These are phyloP conservation scores for Mya arenaria DNA, from an alignment of 1,140 invertebrate genomes.

Conservation along the genomic window DNA sequence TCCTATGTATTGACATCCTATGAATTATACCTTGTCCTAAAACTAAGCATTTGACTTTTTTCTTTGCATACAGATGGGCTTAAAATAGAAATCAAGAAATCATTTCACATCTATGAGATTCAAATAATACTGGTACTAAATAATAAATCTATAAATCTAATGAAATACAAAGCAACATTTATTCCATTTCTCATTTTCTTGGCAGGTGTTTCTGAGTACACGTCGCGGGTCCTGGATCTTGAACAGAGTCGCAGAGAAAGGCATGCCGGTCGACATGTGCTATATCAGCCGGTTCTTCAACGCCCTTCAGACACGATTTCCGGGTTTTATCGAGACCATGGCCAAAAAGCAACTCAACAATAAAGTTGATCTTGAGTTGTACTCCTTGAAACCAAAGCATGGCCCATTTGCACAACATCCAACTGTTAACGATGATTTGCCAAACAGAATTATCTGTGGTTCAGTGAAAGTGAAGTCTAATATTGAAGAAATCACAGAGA, in stretches of 20 bases:
- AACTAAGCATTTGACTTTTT: too few relatives aligned
- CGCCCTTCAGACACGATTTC: constrained; percentile 1
- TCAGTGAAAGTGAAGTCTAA: constrained; percentile 80
- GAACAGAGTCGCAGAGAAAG: constrained; percentile 75
- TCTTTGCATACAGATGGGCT: not conserved
- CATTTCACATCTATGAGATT: not conserved
- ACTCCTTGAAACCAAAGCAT: constrained; percentile 81
- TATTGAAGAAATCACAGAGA: constrained; percentile 74
- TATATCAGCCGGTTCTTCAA: constrained; percentile 36
- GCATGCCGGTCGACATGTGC: constrained; percentile 70
- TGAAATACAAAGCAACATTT: too few relatives aligned
- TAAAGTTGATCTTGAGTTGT: constrained; percentile 82
- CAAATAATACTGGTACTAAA: not conserved
- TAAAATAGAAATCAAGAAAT: not conserved
- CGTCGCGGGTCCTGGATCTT: constrained; percentile 82
- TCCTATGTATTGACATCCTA: too few relatives aligned
- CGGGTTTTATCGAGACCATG: constrained; percentile 12
- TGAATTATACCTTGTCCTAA: too few relatives aligned
- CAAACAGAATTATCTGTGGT: constrained; percentile 82
- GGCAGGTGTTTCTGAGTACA: constrained; percentile 82
- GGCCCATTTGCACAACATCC: constrained; percentile 81
- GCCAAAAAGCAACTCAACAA: constrained; percentile 51
- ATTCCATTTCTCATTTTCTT: constrained; percentile 40
- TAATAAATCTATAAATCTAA: not conserved
- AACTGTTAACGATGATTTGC: constrained; percentile 83